Percentiles rank a stretch among this genome's conserved stretches.
Conservation (phyloP, 2,797 vertebrate species). For the Dromococcyx pavoninus region DNA sequence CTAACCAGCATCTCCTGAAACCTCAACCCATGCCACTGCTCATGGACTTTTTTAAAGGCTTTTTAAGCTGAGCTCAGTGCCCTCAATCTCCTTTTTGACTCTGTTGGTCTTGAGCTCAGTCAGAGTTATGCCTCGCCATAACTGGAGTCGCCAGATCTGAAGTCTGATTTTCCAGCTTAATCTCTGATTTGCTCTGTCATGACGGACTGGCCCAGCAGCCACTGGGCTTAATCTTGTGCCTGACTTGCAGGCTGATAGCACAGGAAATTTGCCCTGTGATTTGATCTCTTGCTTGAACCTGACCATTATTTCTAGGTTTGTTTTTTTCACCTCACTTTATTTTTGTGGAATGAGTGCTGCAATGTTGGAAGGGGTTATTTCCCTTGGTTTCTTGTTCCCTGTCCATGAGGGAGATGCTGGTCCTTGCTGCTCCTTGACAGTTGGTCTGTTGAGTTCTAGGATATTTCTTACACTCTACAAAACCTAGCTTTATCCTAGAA, state of each 20-base stretch:
- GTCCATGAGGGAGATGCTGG: neutral
- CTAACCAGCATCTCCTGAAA: neutral
- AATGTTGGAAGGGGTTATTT: neutral
- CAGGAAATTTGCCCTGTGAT: neutral
- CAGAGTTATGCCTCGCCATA: neutral
- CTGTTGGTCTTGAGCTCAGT: neutral
- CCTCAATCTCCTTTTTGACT: neutral
- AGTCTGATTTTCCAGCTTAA: neutral
- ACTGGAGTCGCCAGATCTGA: neutral
- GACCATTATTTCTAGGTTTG: neutral
- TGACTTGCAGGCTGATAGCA: neutral
- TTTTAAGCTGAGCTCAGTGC: neutral
- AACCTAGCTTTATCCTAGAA: neutral
- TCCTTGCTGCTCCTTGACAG: neutral
- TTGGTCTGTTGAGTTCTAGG: neutral
- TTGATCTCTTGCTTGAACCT: neutral
- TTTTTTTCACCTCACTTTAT: neutral
- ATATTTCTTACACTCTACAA: neutral
- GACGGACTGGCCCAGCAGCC: neutral
- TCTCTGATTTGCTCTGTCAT: neutral
- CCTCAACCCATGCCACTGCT: neutral
- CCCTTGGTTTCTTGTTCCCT: neutral
- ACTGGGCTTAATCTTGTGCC: neutral
- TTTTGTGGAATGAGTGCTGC: neutral
- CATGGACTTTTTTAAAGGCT: neutral